Conservation (phyloP, 2,888 invertebrate species). For the Caenorhabditis panamensis region DNA sequence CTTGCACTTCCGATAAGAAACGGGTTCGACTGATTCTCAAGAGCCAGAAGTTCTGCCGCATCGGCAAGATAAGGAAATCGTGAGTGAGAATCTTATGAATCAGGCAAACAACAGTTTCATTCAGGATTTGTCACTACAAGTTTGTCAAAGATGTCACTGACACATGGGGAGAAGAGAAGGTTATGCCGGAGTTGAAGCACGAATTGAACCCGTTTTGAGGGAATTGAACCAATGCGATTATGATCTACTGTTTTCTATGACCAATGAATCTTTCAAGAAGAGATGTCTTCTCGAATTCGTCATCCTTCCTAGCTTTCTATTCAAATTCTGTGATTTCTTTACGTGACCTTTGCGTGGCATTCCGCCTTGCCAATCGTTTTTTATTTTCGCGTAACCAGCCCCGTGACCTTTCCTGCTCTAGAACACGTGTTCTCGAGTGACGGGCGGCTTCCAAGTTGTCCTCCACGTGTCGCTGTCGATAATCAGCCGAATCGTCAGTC, state of each 20-base stretch:
- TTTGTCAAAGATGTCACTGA: neutral
- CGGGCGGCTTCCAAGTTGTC: slow-evolving; percentile 9
- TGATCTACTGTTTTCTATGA: too few relatives aligned
- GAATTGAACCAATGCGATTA: neutral
- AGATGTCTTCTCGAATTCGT: too few relatives aligned
- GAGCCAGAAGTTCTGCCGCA: neutral
- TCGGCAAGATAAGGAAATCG: too few relatives aligned
- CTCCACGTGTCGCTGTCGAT: slow-evolving; percentile 33
- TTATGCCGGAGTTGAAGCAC: neutral
- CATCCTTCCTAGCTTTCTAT: too few relatives aligned
- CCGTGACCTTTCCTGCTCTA: slow-evolving; percentile 19
- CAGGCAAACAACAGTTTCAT: neutral
- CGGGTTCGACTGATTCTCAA: neutral
- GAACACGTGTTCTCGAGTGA: neutral
- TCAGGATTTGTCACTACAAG: neutral
- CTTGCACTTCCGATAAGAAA: neutral
- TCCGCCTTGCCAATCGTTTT: too few relatives aligned
- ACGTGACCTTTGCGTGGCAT: too few relatives aligned
- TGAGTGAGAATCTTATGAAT: too few relatives aligned
- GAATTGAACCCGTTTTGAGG: neutral
- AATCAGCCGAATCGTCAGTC: neutral
- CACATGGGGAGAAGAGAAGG: neutral
- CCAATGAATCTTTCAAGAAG: too few relatives aligned
- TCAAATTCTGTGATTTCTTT: too few relatives aligned
- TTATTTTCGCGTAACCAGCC: neutral